Evolutionary conservation across 2,113 vertebrate species (phyloP).

Genomic region (Myrmophylax atrothorax): DNA sequence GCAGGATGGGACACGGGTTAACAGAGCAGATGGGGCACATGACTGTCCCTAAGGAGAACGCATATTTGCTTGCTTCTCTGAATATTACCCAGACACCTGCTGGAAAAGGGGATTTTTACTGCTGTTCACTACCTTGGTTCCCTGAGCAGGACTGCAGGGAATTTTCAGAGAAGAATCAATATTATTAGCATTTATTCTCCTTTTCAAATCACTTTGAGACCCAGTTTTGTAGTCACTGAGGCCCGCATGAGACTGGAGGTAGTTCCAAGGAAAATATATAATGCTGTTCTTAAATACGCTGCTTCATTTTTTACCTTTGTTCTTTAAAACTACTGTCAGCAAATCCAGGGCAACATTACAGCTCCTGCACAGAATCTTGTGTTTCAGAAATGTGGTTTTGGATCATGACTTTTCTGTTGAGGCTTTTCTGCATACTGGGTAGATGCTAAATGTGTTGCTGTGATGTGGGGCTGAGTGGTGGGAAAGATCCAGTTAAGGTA

Average conservation of each 20-base stretch:
- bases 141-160: not conserved
- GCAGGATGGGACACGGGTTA: not conserved
- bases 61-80: not conserved
- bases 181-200: slow-evolving; percentile 27
- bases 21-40: not conserved
- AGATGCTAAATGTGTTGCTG: not conserved
- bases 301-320: not conserved
- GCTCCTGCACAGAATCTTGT: not conserved
- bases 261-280: not conserved
- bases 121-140: not conserved
- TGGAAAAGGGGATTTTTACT: not conserved
- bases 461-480: not conserved
- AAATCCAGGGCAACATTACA: not conserved
- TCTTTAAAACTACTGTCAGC: not conserved
- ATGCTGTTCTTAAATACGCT: not conserved
- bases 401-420: not conserved
- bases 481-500: not conserved
- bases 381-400: not conserved
- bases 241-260: not conserved
- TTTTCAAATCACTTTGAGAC: slow-evolving; percentile 31
- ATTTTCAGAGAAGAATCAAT: slow-evolving; percentile 47
- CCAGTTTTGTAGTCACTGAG: not conserved
- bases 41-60: not conserved
- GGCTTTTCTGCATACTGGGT: not conserved
- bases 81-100: not conserved